Base-by-base conservation (phyloP, 1,140 invertebrate genomes). In the Apis florea region DNA sequence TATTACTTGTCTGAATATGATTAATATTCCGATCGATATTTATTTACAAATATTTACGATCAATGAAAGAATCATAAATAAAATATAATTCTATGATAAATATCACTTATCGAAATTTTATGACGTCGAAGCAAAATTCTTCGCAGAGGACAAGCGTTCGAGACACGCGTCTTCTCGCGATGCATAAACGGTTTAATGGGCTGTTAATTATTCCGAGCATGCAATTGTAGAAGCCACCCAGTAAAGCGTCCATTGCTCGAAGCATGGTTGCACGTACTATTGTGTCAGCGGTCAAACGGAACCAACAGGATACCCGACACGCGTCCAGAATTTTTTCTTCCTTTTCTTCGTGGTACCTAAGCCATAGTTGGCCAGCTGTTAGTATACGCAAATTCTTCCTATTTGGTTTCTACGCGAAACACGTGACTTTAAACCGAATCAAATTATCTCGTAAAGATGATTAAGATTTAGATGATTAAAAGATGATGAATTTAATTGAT, bases 221-320 rank as follows among this genome's bases (percentile, higher is more conserved):
- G 85, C 79, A 56, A 83, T 82, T 79, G 72, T 81, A 79, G 70
- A 72, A 83, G 78, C 77, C 85, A 85, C 67, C 84, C 80, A 72
- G 83, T 82, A 81, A 85, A 89, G 79, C 68, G 84, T 79, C 59
- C 63, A 83, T 74, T 73, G 58, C 84, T 89, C 84, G 83, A 74
- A 84, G 83, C 90, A 90, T 90, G 84, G 84, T 79, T 88, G 89
- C 92, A 91, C 91, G 91, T 92, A 92, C 83, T 90, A 92, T 93
- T 92, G 90, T 92, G 91, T 92, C 91, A 93, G 90, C 86, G 86
- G 85, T 82, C 82, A 81, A 91, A 93, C 87, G 86, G 89, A 90
- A 91, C 91, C 89, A 90, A 92, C 92, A 92, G 91, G 92, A 92
- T 93, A 90, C 87, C 82, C 83, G 80, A 90, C 81, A 89, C 90